Conservation (phyloP, 2,113 vertebrate species). For the Microtus montanus region DNA sequence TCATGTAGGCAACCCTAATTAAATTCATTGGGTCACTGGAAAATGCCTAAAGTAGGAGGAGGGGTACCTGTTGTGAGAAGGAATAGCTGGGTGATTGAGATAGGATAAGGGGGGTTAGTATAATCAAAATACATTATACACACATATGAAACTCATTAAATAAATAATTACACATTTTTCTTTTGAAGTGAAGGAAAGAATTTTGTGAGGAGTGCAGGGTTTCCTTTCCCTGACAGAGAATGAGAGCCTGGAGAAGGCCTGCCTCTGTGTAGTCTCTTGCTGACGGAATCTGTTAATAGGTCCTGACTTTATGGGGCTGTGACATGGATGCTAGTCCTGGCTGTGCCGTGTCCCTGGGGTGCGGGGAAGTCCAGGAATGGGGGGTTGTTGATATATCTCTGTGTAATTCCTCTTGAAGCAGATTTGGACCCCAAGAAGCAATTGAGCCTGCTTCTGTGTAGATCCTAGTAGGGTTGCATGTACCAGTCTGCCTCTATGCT, state of each 20-base stretch:
- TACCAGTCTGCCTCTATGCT: neutral
- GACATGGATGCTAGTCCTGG: neutral
- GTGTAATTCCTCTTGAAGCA: neutral
- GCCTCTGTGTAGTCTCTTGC: neutral
- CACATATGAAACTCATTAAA: neutral
- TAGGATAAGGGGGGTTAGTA: neutral
- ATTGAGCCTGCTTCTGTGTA: neutral
- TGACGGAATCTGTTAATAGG: neutral
- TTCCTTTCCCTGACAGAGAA: neutral
- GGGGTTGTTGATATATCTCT: neutral
- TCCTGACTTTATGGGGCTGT: neutral
- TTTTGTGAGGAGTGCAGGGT: neutral
- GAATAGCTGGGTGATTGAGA: neutral
- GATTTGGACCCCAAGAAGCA: neutral
- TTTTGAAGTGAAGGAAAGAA: neutral
- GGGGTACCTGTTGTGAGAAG: neutral
- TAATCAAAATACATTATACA: neutral
- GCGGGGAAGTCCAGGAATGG: neutral
- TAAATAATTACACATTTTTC: neutral
- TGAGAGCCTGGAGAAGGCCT: neutral
- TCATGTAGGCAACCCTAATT: neutral
- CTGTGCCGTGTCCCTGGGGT: neutral
- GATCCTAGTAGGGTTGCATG: neutral
- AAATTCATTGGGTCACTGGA: too few relatives aligned
- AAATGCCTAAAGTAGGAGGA: neutral